These are phyloP conservation scores for Thryonomys swinderianus DNA, from an alignment of 2,113 vertebrate genomes.

Conservation along the genomic window DNA sequence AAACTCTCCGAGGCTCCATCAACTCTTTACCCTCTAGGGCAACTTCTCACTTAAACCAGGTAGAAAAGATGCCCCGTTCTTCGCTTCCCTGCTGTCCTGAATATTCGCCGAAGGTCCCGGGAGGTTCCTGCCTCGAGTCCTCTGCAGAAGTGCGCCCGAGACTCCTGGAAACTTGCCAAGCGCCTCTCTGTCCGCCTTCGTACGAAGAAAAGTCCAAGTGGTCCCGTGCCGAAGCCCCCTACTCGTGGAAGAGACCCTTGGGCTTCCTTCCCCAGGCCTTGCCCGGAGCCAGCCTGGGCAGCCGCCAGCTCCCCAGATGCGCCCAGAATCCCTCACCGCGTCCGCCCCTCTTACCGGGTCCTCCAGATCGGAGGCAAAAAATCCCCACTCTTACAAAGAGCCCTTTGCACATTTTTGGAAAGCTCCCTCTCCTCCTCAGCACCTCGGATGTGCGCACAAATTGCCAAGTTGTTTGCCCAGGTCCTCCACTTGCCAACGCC, in stretches of 20 bases:
- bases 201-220: neutral
- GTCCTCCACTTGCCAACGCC: neutral
- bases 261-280: neutral
- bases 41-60: neutral
- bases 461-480: neutral
- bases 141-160: slow-evolving; percentile 11
- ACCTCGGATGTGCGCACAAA: neutral
- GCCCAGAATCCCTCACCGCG: neutral
- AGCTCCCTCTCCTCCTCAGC: neutral
- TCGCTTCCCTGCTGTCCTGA: neutral
- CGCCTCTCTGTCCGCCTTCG: neutral
- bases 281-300: neutral
- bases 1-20: slow-evolving; percentile 39
- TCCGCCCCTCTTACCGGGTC: neutral
- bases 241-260: slow-evolving; percentile 1
- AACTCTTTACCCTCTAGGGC: neutral
- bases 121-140: neutral
- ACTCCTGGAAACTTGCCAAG: neutral
- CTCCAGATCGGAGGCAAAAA: neutral
- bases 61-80: neutral
- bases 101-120: neutral
- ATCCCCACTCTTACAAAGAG: neutral
- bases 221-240: neutral
- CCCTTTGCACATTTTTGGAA: neutral
- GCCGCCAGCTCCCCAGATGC: neutral